A percentile compares a stretch with the other conserved stretches of the same genome.
These are phyloP conservation scores for Pheosia gnoma DNA, from an alignment of 2,888 invertebrate genomes.

Conservation along the genomic window DNA sequence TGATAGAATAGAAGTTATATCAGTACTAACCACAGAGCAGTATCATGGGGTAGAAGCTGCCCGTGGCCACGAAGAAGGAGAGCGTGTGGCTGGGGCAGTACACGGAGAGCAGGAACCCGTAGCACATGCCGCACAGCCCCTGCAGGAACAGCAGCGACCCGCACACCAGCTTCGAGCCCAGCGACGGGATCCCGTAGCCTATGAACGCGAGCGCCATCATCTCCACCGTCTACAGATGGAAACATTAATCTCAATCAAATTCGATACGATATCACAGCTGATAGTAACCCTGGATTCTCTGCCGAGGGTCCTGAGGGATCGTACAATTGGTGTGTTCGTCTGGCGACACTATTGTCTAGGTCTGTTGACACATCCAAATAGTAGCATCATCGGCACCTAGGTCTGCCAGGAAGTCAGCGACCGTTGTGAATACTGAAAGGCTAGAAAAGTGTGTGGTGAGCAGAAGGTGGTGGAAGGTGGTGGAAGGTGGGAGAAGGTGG, in stretches of 20 bases:
- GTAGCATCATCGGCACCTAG: too few relatives aligned
- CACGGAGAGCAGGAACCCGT: constrained; percentile 93
- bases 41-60: constrained; percentile 95
- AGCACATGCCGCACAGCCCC: constrained; percentile 93
- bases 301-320: too few relatives aligned
- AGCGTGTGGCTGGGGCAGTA: constrained; percentile 90
- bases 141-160: constrained; percentile 86
- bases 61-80: constrained; percentile 93
- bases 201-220: constrained; percentile 86
- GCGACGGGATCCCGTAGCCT: constrained; percentile 84
- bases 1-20: neutral
- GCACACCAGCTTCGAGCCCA: constrained; percentile 85
- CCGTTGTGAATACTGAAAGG: too few relatives aligned
- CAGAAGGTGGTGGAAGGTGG: too few relatives aligned
- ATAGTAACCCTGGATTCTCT: too few relatives aligned
- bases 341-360: too few relatives aligned
- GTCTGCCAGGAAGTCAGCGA: too few relatives aligned
- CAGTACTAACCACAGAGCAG: constrained; percentile 90
- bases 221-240: constrained; percentile 66
- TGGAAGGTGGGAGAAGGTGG: too few relatives aligned
- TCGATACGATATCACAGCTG: too few relatives aligned
- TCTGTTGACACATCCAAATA: too few relatives aligned
- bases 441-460: too few relatives aligned
- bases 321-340: too few relatives aligned
- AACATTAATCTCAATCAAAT: neutral